These are phyloP conservation scores for Tachysurus vachellii DNA, from an alignment of 2,113 vertebrate species.

Conservation along the genomic window DNA sequence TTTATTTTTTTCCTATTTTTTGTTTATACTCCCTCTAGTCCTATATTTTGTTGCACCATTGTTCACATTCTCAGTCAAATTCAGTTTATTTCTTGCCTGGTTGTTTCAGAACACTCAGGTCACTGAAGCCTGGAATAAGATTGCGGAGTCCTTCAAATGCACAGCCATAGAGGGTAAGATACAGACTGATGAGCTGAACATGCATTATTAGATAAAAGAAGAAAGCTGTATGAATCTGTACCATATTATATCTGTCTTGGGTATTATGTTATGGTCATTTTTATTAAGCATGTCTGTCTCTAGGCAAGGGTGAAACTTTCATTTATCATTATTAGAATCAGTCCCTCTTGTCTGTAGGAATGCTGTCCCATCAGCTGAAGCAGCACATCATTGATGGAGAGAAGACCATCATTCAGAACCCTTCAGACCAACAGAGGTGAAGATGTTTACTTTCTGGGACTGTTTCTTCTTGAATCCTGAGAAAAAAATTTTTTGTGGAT, in stretches of 20 bases:
- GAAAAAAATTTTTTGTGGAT: background rate
- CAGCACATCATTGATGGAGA: slow-evolving; percentile 96
- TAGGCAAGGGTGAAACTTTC: background rate
- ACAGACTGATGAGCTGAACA: background rate
- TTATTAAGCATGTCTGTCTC: background rate
- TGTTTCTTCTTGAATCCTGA: background rate
- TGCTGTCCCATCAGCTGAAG: slow-evolving; percentile 96
- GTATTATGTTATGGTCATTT: background rate
- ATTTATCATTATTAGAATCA: slow-evolving; percentile 16
- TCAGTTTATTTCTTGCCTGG: slow-evolving; percentile 27
- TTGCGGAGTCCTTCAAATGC: slow-evolving; percentile 97
- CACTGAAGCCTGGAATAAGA: slow-evolving; percentile 98
- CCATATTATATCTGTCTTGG: too few relatives aligned
- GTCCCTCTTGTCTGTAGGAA: slow-evolving; percentile 71
- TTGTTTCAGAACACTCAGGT: slow-evolving; percentile 88
- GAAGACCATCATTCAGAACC: slow-evolving; percentile 98
- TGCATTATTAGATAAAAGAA: background rate
- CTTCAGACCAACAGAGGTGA: slow-evolving; percentile 94
- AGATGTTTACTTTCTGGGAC: background rate
- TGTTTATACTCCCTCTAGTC: background rate
- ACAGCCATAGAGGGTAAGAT: slow-evolving; percentile 89
- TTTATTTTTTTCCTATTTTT: background rate
- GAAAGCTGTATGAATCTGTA: background rate
- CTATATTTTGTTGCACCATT: background rate
- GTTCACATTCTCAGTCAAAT: background rate